phyloP scores from a whole-genome alignment of 2,888 invertebrate genomes.

The Tetragonisca angustula region DNA sequence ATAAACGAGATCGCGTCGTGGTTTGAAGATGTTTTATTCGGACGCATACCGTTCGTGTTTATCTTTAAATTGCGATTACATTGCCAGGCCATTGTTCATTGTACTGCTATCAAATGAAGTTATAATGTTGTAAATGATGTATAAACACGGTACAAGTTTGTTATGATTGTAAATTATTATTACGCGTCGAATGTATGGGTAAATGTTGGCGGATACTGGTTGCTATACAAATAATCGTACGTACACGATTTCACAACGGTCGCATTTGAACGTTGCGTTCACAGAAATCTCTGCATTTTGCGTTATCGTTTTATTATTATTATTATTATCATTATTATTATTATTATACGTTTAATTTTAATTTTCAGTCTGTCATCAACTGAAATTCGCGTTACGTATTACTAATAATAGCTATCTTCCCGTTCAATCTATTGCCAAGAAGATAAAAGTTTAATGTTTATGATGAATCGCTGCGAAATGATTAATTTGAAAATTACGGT shows the following conservation, averaged over 20 bases:
- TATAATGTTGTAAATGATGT: background rate
- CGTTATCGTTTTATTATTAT: background rate
- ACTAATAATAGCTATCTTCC: background rate
- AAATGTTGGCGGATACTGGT: constrained; percentile 8
- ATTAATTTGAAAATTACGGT: background rate
- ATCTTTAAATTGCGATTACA: constrained; percentile 3
- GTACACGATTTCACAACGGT: background rate
- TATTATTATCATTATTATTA: too few species aligned
- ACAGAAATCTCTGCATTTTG: background rate
- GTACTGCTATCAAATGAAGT: background rate
- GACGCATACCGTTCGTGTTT: background rate
- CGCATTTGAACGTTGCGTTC: background rate
- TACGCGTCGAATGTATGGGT: background rate
- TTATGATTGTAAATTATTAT: background rate
- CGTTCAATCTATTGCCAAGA: background rate
- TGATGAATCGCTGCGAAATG: background rate
- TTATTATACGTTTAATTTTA: background rate
- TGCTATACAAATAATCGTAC: background rate
- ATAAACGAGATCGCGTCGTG: background rate
- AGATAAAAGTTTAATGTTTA: background rate
- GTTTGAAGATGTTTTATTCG: background rate
- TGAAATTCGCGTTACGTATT: background rate
- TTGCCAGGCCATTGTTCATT: background rate
- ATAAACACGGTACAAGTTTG: background rate
- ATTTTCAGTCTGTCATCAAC: background rate